Evolutionary conservation across 2,113 vertebrate species (phyloP), one percentile per base, ranked within the genome.

Genomic region (Myotis yumanensis): DNA sequence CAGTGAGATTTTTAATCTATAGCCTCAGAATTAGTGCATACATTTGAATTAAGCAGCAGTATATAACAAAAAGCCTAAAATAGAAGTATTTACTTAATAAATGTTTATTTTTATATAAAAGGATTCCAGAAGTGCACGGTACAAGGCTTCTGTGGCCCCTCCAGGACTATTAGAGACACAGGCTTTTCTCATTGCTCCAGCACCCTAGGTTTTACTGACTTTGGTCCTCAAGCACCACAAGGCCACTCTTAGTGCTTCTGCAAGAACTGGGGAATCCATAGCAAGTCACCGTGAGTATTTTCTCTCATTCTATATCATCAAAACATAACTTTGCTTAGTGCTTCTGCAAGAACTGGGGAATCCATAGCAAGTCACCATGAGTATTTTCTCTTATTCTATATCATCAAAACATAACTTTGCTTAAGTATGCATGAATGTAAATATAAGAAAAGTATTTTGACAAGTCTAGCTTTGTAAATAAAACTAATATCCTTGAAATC

Each of bases 401-500:
- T 48, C 77, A 89, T 62, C 28, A 72, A 72, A 94, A 93, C 12
- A 66, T 43, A 64, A 64, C 76, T 95, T 68, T 40, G 23, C 5
- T 40, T 35, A 76, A 48, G 3, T 86, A 20, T 2, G 0, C 1
- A 4, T 23, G 87, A 75, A 82, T 76, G 25, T 51, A 52, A 90
- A 86, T 11, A 28, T 46, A 84, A 72, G 86, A 91, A 72, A 28
- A 48, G 0, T 40, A 77, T 48, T 81, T 62, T 72, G 46, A 43
- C 3, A 87, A 17, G 15, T 48, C 90, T 85, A 37, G 7, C 4
- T 87, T 64, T 89, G 76, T 88, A 77, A 82, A 54, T 92, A 96
- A 57, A 96, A 80, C 9, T 48, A 48, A 73, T 85, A 37, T 35
- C 40, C 64, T 86, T 96, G 59, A 90, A 90, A 86, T 76, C 12